A percentile compares a stretch with the other conserved stretches of the same genome.
These are phyloP conservation scores for Aurelia aurita DNA, from an alignment of 30 jellyfish, hydroid and myxozoan species.

Conservation along the genomic window DNA sequence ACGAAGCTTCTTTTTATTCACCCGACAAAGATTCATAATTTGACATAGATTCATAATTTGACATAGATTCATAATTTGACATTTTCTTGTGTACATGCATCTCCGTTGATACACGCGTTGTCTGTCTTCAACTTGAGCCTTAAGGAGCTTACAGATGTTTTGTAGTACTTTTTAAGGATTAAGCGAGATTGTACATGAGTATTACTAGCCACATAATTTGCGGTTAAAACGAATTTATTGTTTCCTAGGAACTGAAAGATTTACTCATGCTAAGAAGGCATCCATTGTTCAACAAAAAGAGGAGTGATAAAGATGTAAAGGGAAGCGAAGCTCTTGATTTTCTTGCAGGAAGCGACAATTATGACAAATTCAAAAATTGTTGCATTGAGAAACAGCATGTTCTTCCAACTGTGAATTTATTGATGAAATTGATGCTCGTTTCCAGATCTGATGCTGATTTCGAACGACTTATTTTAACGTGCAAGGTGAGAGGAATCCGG, in stretches of 20 bases:
- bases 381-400: slow-evolving; percentile 11
- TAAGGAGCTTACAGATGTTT: too few species aligned
- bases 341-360: not conserved
- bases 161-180: too few species aligned
- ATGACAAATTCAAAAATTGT: slow-evolving; percentile 7
- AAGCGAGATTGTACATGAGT: too few species aligned
- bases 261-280: slow-evolving; percentile 55
- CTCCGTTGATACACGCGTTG: too few species aligned
- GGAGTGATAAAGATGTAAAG: not conserved
- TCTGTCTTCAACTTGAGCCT: too few species aligned
- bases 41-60: too few species aligned
- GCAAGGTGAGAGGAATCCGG: slow-evolving; percentile 45
- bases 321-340: not conserved
- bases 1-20: too few species aligned
- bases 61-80: too few species aligned
- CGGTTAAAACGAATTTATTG: not conserved
- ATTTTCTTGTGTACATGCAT: too few species aligned
- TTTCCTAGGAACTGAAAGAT: slow-evolving; percentile 53
- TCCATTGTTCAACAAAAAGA: slow-evolving; percentile 52
- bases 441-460: slow-evolving; percentile 33
- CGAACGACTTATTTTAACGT: slow-evolving; percentile 51
- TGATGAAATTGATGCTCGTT: slow-evolving; percentile 51
- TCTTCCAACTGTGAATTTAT: slow-evolving; percentile 23
- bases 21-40: too few species aligned
- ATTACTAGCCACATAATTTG: not conserved